Base-by-base conservation (phyloP, 1,140 invertebrate species). In the Macrosteles quadrilineatus region DNA sequence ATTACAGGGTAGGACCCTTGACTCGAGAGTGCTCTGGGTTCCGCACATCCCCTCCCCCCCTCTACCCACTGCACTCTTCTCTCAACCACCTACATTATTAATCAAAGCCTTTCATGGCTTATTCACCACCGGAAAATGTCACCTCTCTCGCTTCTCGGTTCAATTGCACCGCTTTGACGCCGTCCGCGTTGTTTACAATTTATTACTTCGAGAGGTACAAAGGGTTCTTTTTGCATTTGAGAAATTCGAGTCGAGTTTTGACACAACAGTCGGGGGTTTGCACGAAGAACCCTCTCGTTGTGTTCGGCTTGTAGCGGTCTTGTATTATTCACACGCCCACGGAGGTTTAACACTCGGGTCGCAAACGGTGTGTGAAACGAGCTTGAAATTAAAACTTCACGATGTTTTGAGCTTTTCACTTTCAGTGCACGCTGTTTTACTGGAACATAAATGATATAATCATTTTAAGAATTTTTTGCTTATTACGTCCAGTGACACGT, bases 101-200 rank as follows among this genome's bases (percentile, higher is more conserved):
- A 50, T 50, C 47, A 50, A 50, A 50, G 47, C 47, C 36, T 17
- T 50, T 50, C 47, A 50, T 50, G 47, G 47, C 47, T 50, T 50
- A 50, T 50, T 50, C 47, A 50, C 47, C 47, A 50, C 6, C 47
- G 47, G 47, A 50, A 50, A 50, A 50, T 50, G 47, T 50, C 47
- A 50, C 14, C 47, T 21, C 21, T 4, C 47, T 50, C 47, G 47
- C 47, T n/a, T 50, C 21, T 50, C 14, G n/a, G 14, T 4, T 4
- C 36, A 17, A 17, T 6, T 40, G 6, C 36, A 9, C 36, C 47
- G 47, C 14, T 17, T 21, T 21, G 47, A 50, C 14, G 14, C 14
- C 47, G 47, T 14, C 32, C 14, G 47, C 47, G 6, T 21, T 50
- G 47, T 50, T 50, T 50, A 50, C 47, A 50, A 50, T 50, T 50